Conservation (phyloP, 2,797 vertebrate genomes). For the Momotus momota region DNA sequence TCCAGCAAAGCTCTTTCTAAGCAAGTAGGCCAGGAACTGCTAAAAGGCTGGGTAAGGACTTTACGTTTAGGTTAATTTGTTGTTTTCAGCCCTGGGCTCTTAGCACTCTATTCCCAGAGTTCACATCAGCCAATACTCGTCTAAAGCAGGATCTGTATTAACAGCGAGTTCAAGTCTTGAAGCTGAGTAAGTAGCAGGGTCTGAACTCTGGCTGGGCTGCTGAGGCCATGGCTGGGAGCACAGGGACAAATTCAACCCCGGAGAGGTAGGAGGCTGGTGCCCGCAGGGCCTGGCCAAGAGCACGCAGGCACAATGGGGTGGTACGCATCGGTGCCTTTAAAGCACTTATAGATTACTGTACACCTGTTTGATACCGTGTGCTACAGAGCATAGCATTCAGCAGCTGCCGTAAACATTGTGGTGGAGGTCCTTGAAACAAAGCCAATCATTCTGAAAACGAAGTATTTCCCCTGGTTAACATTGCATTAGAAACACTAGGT, state of each 20-base stretch:
- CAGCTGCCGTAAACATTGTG: not conserved
- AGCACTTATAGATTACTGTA: not conserved
- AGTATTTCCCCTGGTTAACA: not conserved
- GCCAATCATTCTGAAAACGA: not conserved
- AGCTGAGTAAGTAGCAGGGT: not conserved
- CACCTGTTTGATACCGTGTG: not conserved
- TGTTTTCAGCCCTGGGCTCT: not conserved
- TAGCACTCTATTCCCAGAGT: not conserved
- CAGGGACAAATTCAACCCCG: not conserved
- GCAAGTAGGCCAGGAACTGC: not conserved
- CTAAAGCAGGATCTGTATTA: not conserved
- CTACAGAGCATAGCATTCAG: not conserved
- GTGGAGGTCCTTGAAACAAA: not conserved
- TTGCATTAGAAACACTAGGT: not conserved
- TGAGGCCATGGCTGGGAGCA: accelerated
- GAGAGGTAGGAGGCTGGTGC: not conserved
- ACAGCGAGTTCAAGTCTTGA: not conserved
- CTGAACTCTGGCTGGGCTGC: not conserved
- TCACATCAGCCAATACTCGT: not conserved
- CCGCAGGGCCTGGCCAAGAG: not conserved
- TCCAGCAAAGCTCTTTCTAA: not conserved
- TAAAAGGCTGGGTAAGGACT: not conserved
- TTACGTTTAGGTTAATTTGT: not conserved
- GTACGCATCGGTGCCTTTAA: accelerated
- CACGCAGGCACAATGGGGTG: accelerated